Base-by-base conservation (phyloP, 2,113 vertebrate genomes). In the Ceuthmochares aereus region DNA sequence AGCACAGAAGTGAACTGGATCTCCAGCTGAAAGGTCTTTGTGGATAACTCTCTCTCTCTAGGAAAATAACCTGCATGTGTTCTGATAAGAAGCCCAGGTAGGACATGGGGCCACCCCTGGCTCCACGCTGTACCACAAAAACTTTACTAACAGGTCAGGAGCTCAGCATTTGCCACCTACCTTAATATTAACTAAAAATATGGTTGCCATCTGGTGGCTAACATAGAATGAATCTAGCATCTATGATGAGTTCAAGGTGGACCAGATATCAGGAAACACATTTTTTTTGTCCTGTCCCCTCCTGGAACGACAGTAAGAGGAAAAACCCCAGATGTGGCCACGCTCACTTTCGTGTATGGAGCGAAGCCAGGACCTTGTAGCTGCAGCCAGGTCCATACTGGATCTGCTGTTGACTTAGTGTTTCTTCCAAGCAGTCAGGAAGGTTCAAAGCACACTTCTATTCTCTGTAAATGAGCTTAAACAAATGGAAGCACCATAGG, bases 151-250 rank as follows among this genome's bases (percentile, higher is more conserved):
- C 29, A 54, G 56, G 23, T 55, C 76, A 79, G 55, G 15, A 80
- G 54, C 52, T 75, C 74, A 60, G 62, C 60, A 74, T 47, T 78
- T 14, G 81, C 55, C 63, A 90, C 40, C 84, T 25, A 75, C 59
- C 51, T 78, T 7, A 21, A 19, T 5, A 59, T 4, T 29, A 47
- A 45, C 43, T 62, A 75, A 59, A 92, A 95, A 95, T 91, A 89
- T 73, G 56, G 77, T 95, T 95, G 91, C 93, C 94, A 95, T 87
- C 94, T 94, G 89, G 84, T 73, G 93, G 87, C 74, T 95, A 84
- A 63, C 30, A 54, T n/a, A 37, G 52, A 77, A 59, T 23, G 30
- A 75, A 89, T 25, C 49, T 22, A 59, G 49, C 22, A 84, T 27
- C 85, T 72, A 9, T 8, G 14, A 21, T 3, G 34, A 81, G 21